phyloP scores from a whole-genome alignment of 2,113 vertebrate species.

The Archilochus colubris region DNA sequence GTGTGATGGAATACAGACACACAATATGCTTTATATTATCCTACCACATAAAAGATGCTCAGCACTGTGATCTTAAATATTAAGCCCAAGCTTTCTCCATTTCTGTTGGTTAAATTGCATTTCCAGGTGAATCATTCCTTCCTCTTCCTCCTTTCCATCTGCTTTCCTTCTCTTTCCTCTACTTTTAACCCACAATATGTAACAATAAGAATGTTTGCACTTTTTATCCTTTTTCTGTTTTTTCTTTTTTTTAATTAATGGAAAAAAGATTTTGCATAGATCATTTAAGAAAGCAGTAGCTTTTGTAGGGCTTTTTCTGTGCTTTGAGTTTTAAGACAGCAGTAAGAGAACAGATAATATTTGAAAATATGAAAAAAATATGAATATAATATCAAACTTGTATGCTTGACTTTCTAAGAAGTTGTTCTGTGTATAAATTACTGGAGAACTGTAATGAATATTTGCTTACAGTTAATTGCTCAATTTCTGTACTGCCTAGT shows the following conservation, averaged over 20 bases:
- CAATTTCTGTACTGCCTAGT: background rate
- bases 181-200: background rate
- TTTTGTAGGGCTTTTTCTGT: background rate
- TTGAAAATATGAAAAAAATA: background rate
- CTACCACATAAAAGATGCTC: background rate
- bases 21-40: background rate
- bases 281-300: background rate
- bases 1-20: background rate
- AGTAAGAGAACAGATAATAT: background rate
- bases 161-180: background rate
- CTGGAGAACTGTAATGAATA: background rate
- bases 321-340: background rate
- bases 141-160: background rate
- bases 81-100: background rate
- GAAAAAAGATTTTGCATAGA: background rate
- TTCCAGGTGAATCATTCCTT: background rate
- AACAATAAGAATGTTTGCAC: background rate
- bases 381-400: background rate
- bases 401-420: background rate
- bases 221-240: background rate
- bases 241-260: background rate
- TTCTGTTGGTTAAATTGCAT: background rate
- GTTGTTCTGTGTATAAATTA: background rate
- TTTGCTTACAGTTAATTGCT: slow-evolving; percentile 7
- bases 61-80: background rate